These are phyloP conservation scores for Leucophenga varia DNA, from an alignment of 1,140 invertebrate genomes.

Conservation along the genomic window DNA sequence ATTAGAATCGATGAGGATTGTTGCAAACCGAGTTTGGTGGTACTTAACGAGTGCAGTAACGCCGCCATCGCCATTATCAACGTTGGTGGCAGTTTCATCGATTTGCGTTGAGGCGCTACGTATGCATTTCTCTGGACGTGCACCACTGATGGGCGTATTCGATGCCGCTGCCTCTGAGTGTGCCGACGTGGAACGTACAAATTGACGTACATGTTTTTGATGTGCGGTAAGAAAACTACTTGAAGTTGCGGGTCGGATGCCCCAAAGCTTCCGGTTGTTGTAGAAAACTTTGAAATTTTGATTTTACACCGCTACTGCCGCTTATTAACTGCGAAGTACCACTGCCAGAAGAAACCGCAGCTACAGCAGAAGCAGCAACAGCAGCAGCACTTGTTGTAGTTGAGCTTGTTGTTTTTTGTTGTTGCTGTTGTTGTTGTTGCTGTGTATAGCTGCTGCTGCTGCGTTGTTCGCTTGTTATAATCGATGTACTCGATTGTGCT, in stretches of 20 bases:
- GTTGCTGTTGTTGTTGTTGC: constrained; percentile 29
- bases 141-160: constrained; percentile 16
- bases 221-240: constrained; percentile 46
- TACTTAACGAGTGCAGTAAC: no score
- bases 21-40: constrained; percentile 48
- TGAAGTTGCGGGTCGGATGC: constrained; percentile 10
- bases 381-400: constrained; percentile 6
- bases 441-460: constrained; percentile 31
- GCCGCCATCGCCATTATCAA: no score
- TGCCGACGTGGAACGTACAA: constrained; percentile 53
- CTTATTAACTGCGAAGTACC: no score
- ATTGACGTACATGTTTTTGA: constrained; percentile 54
- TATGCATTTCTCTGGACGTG: constrained; percentile 47
- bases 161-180: constrained; percentile 50
- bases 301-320: constrained; percentile 17
- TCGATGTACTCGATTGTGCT: constrained; percentile 51
- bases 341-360: no score
- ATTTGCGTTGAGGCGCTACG: constrained; percentile 54
- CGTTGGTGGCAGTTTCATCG: constrained; percentile 31
- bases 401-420: constrained; percentile 19
- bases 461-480: constrained; percentile 44
- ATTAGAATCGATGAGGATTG: constrained; percentile 53
- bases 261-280: constrained; percentile 47
- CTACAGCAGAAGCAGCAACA: no score
- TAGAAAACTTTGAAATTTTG: constrained; percentile 52